These are phyloP conservation scores for Pandemis cinnamomeana DNA, from an alignment of 2,888 invertebrate species.

Conservation along the genomic window DNA sequence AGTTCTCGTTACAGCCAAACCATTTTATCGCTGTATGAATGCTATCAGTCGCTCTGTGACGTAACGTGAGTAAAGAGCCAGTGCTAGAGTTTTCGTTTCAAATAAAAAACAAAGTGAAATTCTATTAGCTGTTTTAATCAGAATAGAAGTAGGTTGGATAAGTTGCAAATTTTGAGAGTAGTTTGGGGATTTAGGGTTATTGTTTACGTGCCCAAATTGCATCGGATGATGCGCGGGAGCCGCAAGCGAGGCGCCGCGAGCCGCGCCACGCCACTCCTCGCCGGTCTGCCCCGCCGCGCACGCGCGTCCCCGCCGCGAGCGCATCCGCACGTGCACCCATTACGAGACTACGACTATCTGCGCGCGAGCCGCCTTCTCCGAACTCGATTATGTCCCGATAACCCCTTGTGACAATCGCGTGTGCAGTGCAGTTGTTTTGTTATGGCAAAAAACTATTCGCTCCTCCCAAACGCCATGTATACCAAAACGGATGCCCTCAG, in stretches of 20 bases:
- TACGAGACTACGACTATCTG: constrained; percentile 34
- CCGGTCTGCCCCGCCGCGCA: constrained; percentile 63
- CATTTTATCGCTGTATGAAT: constrained; percentile 1
- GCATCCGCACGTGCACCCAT: constrained; percentile 49
- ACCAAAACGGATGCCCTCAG: constrained; percentile 68
- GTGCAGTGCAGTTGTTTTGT: constrained; percentile 63
- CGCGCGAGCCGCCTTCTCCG: constrained; percentile 4
- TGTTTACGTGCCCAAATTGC: constrained; percentile 16
- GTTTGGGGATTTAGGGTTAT: neutral
- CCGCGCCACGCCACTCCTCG: constrained; percentile 55
- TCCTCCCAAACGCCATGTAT: constrained; percentile 73
- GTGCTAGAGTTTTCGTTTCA: neutral
- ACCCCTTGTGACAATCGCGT: constrained; percentile 58
- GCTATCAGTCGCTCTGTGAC: constrained; percentile 4
- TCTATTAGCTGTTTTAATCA: too few species aligned
- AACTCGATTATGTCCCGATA: constrained; percentile 71
- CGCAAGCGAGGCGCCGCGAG: constrained; percentile 52
- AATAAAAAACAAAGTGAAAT: neutral
- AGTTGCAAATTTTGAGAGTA: neutral
- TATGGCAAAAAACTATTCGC: constrained; percentile 76
- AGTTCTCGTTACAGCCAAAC: neutral
- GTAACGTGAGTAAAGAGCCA: neutral
- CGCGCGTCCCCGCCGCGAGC: constrained; percentile 53
- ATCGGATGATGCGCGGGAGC: constrained; percentile 43
- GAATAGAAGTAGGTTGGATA: neutral